Evolutionary conservation across 2,113 vertebrate genomes (phyloP).

Genomic region (Festucalex cinctus): DNA sequence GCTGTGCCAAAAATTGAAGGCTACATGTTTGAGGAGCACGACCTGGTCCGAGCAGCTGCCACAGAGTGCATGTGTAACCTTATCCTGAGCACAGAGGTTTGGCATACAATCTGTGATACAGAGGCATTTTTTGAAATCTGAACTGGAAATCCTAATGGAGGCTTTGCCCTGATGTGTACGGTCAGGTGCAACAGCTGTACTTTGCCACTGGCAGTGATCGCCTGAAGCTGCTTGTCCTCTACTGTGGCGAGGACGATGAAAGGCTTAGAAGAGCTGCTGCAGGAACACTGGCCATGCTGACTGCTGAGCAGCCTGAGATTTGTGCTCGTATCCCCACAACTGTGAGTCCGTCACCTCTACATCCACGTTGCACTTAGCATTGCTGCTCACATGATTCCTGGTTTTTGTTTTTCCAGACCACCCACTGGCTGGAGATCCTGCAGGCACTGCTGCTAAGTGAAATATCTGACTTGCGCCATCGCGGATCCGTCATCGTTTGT

Average conservation of each 20-base stretch:
- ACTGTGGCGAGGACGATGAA: slow-evolving; percentile 91
- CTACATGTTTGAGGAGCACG: slow-evolving; percentile 97
- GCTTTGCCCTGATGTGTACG: neutral
- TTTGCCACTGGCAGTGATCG: slow-evolving; percentile 82
- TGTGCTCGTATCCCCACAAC: slow-evolving; percentile 82
- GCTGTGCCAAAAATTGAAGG: slow-evolving; percentile 91
- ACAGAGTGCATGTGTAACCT: slow-evolving; percentile 98
- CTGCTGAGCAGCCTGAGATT: slow-evolving; percentile 79
- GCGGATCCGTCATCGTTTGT: slow-evolving; percentile 78
- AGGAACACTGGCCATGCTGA: slow-evolving; percentile 89
- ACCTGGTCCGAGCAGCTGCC: slow-evolving; percentile 86
- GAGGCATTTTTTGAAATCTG: neutral
- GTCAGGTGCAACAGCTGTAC: slow-evolving; percentile 88
- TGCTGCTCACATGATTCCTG: neutral
- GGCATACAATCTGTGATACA: neutral
- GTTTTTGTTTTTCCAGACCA: slow-evolving; percentile 78
- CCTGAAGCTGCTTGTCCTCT: slow-evolving; percentile 91
- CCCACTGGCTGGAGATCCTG: slow-evolving; percentile 94
- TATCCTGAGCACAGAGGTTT: slow-evolving; percentile 88
- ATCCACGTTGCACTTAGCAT: neutral
- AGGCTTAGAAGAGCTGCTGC: slow-evolving; percentile 87
- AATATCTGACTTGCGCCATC: slow-evolving; percentile 84
- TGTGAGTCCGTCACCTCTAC: slow-evolving; percentile 64
- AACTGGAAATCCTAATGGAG: neutral
- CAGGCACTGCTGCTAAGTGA: slow-evolving; percentile 88